phyloP scores from a whole-genome alignment of 2,797 vertebrate species.

The Acestrorhynchus altus region DNA sequence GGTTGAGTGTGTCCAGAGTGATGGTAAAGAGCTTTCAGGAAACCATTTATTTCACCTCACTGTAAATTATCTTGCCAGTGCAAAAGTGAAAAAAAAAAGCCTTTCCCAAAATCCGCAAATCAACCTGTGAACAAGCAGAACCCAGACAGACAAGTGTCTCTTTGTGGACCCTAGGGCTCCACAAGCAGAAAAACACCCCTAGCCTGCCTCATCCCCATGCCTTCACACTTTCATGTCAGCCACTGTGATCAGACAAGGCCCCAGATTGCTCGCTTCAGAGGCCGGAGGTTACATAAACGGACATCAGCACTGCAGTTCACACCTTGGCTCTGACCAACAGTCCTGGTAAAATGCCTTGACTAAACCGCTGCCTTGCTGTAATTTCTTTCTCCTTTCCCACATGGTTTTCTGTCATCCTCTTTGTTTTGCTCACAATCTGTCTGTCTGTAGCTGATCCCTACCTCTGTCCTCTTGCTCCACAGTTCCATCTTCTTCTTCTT shows the following conservation, averaged over 20 bases:
- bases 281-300: conserved; percentile 83
- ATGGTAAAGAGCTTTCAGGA: too few relatives aligned
- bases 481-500: background rate
- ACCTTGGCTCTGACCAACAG: conserved; percentile 74
- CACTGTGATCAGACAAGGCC: conserved; percentile 76
- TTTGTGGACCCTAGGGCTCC: conserved; percentile 72
- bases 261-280: conserved; percentile 66
- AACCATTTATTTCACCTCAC: conserved; percentile 44
- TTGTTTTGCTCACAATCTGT: background rate
- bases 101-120: conserved; percentile 46
- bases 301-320: conserved; percentile 78
- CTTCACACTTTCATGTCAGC: conserved; percentile 77
- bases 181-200: conserved; percentile 64
- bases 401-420: background rate
- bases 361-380: conserved; percentile 49
- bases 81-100: conserved; percentile 44
- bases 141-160: conserved; percentile 72
- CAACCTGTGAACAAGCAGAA: conserved; percentile 73
- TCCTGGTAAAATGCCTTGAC: conserved; percentile 71
- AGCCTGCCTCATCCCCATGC: conserved; percentile 68
- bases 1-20: too few relatives aligned
- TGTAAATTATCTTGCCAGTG: conserved; percentile 58
- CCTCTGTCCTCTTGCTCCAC: background rate
- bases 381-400: background rate
- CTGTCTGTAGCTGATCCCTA: background rate